Evolutionary conservation across 2,113 vertebrate species (phyloP), one percentile per base, ranked within the genome.

Genomic region (Leiothrix lutea): DNA sequence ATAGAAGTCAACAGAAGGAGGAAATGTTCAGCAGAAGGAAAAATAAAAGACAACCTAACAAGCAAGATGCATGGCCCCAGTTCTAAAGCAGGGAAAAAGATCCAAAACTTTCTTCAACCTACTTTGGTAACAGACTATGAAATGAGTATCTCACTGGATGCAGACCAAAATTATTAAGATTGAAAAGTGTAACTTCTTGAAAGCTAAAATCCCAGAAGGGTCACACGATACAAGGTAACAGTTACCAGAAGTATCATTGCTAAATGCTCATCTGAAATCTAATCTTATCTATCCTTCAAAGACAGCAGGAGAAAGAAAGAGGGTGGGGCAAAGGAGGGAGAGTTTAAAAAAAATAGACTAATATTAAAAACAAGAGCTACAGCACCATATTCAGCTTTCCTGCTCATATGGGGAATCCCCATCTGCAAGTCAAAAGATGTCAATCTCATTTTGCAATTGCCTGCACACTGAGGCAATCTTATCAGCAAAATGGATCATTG

Each of bases 261-360:
- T 40, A 81, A 85, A 72, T 13, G 33, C 5, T 53, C 29, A 45
- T 13, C 25, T 66, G 36, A 95, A 84, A 80, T 36, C 10, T 38
- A 44, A 65, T 33, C 35, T 48, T 44, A 65, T 9, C 44, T 38
- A 66, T 10, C 21, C 13, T 80, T 86, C 66, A 64, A 60, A 92
- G 48, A 65, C 10, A 77, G 5, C 8, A 45, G 8, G 11, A 94
- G 11, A 50, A 36, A 28, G 20, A n/a, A 40, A 4, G 3, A 2
- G 4, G 33, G 8, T 0, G 5, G 14, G 3, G 1, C 1, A 50
- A 73, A 61, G 54, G 18, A 60, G 15, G 9, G 11, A 36, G 2
- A 45, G 26, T 26, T 58, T 33, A 2, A 67, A 51, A 33, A 81
- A 20, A 18, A 24, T 2, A 15, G 10, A 47, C 12, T 42, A n/a